Percentiles rank a stretch among this genome's conserved stretches.
Evolutionary conservation across 2,113 vertebrate genomes (phyloP).

Genomic region (Rostratula benghalensis): DNA sequence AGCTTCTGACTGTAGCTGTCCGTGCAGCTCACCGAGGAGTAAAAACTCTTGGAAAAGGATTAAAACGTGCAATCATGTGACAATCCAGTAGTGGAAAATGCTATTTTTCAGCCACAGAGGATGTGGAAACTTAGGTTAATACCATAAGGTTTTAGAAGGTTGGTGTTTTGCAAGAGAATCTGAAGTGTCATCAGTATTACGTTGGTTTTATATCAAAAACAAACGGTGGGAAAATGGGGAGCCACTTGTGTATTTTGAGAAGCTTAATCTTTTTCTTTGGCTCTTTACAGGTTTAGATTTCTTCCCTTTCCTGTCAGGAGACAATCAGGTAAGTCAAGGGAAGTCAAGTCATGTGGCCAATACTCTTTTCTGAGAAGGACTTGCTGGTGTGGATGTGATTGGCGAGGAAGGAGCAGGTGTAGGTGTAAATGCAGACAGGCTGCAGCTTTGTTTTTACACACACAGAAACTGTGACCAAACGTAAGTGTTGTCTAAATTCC

Average conservation of each 20-base stretch:
- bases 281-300: slow-evolving; percentile 90
- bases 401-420: neutral
- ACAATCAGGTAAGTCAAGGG: slow-evolving; percentile 90
- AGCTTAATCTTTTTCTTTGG: slow-evolving; percentile 35
- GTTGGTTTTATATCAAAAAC: neutral
- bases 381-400: neutral
- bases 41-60: neutral
- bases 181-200: rapidly evolving
- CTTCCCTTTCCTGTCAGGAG: slow-evolving; percentile 97
- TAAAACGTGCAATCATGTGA: neutral
- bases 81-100: neutral
- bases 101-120: neutral
- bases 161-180: neutral
- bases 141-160: neutral
- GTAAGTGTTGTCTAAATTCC: neutral
- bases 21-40: neutral
- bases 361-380: neutral
- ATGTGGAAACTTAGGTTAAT: neutral
- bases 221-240: neutral
- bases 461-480: neutral
- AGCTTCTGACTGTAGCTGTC: neutral
- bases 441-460: neutral
- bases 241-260: neutral
- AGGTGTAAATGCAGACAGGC: neutral
- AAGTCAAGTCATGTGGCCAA: neutral